These are phyloP conservation scores for Drosophila ercepeae DNA, from an alignment of 1,140 invertebrate genomes.

Conservation along the genomic window DNA sequence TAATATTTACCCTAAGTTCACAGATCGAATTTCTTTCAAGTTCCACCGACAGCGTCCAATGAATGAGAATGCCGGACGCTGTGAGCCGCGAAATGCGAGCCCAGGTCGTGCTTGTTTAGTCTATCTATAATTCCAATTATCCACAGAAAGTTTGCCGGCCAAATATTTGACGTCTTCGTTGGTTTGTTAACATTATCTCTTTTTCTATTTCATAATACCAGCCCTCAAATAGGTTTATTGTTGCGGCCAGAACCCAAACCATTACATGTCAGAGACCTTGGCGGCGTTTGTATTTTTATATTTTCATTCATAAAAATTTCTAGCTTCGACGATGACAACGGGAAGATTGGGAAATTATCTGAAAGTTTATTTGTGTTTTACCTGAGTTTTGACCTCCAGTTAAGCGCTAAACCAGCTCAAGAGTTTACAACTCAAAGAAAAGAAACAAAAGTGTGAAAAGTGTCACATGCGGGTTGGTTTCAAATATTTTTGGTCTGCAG, in stretches of 20 bases:
- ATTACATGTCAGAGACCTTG: slow-evolving; percentile 39
- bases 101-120: slow-evolving; percentile 53
- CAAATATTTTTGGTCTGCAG: slow-evolving; percentile 45
- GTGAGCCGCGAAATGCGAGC: slow-evolving; percentile 14
- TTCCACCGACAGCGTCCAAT: slow-evolving; percentile 26
- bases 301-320: slow-evolving; percentile 56
- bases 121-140: slow-evolving; percentile 81
- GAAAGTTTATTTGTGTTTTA: slow-evolving; percentile 31
- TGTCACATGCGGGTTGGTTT: slow-evolving; percentile 54
- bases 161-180: slow-evolving; percentile 22
- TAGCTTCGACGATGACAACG: neutral
- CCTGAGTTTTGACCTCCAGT: slow-evolving; percentile 24
- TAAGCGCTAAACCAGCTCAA: slow-evolving; percentile 17
- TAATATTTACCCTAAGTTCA: slow-evolving; percentile 61
- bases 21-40: slow-evolving; percentile 73
- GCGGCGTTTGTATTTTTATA: slow-evolving; percentile 16
- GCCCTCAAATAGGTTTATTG: neutral
- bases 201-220: slow-evolving; percentile 27
- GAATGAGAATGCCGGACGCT: slow-evolving; percentile 20
- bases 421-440: slow-evolving; percentile 7
- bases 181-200: slow-evolving; percentile 1
- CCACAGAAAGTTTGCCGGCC: slow-evolving; percentile 39
- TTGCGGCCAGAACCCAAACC: slow-evolving; percentile 5
- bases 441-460: slow-evolving; percentile 65
- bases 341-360: slow-evolving; percentile 23